phyloP scores from a whole-genome alignment of 2,797 vertebrate genomes.

The Pitangus sulphuratus region DNA sequence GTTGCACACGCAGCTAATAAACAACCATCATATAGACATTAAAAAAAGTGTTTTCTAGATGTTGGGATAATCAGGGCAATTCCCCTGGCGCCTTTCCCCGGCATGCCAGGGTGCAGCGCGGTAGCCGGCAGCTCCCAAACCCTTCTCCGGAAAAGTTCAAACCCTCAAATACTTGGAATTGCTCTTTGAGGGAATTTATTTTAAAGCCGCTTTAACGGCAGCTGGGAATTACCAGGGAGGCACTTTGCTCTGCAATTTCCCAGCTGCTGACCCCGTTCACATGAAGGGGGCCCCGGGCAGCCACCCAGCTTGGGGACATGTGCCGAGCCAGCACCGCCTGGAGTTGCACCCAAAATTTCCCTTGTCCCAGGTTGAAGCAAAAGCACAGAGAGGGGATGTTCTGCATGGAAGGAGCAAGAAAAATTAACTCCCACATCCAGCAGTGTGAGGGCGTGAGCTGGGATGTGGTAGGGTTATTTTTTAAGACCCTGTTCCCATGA shows the following conservation, averaged over 20 bases:
- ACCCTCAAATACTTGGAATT: conserved; percentile 71
- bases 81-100: fast-evolving
- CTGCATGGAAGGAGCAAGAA: neutral
- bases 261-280: conserved; percentile 49
- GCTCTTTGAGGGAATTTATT: conserved; percentile 68
- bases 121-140: conserved; percentile 29
- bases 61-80: neutral
- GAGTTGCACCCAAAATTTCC: neutral
- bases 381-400: neutral
- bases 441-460: fast-evolving
- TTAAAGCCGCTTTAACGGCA: conserved; percentile 65
- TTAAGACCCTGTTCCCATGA: neutral
- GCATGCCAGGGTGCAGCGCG: fast-evolving
- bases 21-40: neutral
- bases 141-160: conserved; percentile 63
- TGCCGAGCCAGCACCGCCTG: neutral
- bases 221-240: conserved; percentile 71
- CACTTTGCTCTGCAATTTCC: conserved; percentile 61
- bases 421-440: neutral
- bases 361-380: neutral
- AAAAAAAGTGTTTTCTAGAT: neutral
- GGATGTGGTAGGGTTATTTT: neutral
- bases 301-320: neutral
- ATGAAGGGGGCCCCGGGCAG: neutral
- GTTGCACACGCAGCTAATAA: neutral